A percentile compares a stretch with the other conserved stretches of the same genome.
Conservation (phyloP, 1,140 invertebrate species). For the Heliconius himera region DNA sequence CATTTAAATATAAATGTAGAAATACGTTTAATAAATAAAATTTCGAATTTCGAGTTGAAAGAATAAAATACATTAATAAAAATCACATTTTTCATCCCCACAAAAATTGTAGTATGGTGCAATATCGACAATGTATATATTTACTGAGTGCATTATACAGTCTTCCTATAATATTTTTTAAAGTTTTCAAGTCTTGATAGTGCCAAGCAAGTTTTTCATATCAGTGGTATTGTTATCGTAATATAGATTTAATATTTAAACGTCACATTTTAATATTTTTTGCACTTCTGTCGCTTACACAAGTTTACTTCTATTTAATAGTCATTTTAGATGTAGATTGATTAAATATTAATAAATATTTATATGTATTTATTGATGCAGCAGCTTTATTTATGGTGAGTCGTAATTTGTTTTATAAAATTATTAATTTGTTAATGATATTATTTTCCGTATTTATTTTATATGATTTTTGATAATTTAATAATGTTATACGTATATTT, state of each 20-base stretch:
- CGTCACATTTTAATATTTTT: constrained; percentile 21
- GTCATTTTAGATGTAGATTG: constrained; percentile 5
- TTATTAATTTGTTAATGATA: not conserved
- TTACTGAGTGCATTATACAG: not conserved
- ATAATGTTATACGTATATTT: not conserved
- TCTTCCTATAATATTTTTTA: constrained; percentile 24
- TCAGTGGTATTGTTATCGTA: constrained; percentile 23
- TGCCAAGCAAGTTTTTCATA: constrained; percentile 27
- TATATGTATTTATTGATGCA: not conserved
- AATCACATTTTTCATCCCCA: not conserved
- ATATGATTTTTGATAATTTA: not conserved
- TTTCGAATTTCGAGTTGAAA: no score
- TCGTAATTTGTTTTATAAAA: not conserved
- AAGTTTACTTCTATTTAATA: constrained; percentile 17
- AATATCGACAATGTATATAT: not conserved
- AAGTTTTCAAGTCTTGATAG: not conserved
- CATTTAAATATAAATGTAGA: no score
- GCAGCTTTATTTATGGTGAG: not conserved
- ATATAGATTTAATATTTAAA: constrained; percentile 3
- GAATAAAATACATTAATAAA: no score
- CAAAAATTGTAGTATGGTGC: not conserved
- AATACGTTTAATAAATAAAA: no score
- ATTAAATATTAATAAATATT: not conserved
- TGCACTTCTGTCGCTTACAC: constrained; percentile 10
- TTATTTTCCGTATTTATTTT: no score